phyloP scores from a whole-genome alignment of 2,113 vertebrate species.

The Litocranius walleri region DNA sequence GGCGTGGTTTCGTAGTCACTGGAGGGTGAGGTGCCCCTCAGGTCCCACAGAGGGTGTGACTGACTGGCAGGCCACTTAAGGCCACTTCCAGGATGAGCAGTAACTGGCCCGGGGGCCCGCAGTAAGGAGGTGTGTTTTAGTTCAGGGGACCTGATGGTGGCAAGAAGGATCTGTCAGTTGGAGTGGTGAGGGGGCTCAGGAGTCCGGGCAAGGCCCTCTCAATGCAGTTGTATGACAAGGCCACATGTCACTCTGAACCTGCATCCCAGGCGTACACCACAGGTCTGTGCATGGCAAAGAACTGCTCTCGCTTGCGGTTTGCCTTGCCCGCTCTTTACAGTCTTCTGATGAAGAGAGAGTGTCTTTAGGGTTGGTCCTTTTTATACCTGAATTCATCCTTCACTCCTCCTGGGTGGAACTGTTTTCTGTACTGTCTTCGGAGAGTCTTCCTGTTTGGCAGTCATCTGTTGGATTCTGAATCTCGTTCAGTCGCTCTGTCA shows the following conservation, averaged over 20 bases:
- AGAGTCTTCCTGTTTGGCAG: neutral
- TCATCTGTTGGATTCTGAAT: neutral
- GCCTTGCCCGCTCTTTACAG: neutral
- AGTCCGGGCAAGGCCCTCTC: neutral
- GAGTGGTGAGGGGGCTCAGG: neutral
- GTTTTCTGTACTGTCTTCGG: neutral
- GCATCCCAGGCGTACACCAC: neutral
- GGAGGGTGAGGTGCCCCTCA: neutral
- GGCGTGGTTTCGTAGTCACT: neutral
- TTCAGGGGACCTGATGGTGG: neutral
- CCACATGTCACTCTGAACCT: neutral
- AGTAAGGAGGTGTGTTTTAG: neutral
- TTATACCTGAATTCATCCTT: neutral
- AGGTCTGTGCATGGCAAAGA: rapidly evolving
- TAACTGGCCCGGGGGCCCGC: neutral
- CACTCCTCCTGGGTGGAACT: neutral
- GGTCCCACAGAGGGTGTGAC: neutral
- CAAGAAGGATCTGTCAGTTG: neutral
- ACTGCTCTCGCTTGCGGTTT: neutral
- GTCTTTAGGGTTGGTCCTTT: neutral
- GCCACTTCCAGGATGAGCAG: neutral
- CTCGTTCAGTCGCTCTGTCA: neutral
- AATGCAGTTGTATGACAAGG: neutral
- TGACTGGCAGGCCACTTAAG: neutral
- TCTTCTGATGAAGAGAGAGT: neutral